A percentile compares a stretch with the other conserved stretches of the same genome.
Evolutionary conservation across 1,140 invertebrate genomes (phyloP).

Genomic region (Eciton burchellii): DNA sequence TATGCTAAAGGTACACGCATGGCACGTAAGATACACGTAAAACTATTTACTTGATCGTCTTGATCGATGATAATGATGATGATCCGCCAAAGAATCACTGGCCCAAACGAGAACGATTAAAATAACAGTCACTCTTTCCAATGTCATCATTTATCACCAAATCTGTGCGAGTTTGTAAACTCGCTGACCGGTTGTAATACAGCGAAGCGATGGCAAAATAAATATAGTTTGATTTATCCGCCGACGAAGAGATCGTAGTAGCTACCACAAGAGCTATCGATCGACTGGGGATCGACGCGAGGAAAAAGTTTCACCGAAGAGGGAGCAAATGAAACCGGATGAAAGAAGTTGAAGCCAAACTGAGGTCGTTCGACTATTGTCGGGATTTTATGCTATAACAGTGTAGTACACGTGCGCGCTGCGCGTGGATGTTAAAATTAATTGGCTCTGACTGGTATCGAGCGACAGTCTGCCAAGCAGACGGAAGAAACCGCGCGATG

Average conservation of each 20-base stretch:
- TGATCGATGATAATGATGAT: slow-evolving; percentile 52
- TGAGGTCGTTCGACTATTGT: slow-evolving; percentile 44
- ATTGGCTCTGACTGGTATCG: slow-evolving; percentile 21
- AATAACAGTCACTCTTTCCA: slow-evolving; percentile 52
- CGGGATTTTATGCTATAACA: slow-evolving; percentile 35
- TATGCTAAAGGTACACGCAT: no score
- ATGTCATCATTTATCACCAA: slow-evolving; percentile 56
- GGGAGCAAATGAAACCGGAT: slow-evolving; percentile 56
- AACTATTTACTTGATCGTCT: slow-evolving; percentile 70
- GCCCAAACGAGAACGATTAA: slow-evolving; percentile 61
- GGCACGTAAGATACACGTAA: not conserved
- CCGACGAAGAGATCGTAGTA: slow-evolving; percentile 40
- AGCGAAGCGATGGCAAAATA: not conserved
- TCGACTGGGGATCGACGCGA: slow-evolving; percentile 57
- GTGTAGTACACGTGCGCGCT: slow-evolving; percentile 25
- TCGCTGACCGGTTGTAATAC: not conserved
- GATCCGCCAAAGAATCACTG: slow-evolving; percentile 48
- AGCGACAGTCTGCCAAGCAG: slow-evolving; percentile 26
- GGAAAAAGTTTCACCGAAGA: slow-evolving; percentile 52
- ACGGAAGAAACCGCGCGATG: slow-evolving; percentile 39
- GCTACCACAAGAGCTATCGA: slow-evolving; percentile 55
- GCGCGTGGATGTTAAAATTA: slow-evolving; percentile 37
- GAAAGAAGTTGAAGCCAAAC: slow-evolving; percentile 32
- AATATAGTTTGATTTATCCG: slow-evolving; percentile 13
- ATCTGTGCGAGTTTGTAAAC: not conserved